A percentile compares a stretch with the other conserved stretches of the same genome.
These are phyloP conservation scores for Sebastolobus altivelis DNA, from an alignment of 2,797 vertebrate species.

Conservation along the genomic window DNA sequence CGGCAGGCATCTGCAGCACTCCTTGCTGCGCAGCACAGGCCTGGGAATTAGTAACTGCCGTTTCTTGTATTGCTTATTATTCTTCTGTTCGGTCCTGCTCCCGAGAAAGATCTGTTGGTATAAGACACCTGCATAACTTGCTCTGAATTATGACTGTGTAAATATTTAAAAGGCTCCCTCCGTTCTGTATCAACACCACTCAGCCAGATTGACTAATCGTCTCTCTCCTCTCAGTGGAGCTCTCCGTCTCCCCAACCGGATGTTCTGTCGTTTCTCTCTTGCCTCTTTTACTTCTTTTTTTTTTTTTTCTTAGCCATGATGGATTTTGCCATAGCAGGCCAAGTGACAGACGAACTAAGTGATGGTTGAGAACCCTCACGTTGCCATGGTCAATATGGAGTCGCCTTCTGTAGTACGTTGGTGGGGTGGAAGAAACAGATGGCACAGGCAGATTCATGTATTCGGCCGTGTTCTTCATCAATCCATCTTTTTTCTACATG, in stretches of 20 bases:
- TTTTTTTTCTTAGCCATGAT: slow-evolving; percentile 47
- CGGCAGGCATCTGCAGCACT: slow-evolving; percentile 50
- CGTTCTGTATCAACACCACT: slow-evolving; percentile 79
- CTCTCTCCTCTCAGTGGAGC: slow-evolving; percentile 63
- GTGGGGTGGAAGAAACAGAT: slow-evolving; percentile 76
- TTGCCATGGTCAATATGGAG: slow-evolving; percentile 73
- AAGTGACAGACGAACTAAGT: slow-evolving; percentile 57
- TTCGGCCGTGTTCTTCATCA: slow-evolving; percentile 74
- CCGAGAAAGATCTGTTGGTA: slow-evolving; percentile 61
- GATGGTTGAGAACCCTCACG: slow-evolving; percentile 64
- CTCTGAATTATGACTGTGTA: slow-evolving; percentile 81
- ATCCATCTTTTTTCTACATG: slow-evolving; percentile 68
- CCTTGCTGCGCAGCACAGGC: slow-evolving; percentile 33
- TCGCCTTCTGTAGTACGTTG: slow-evolving; percentile 69
- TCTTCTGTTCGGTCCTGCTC: slow-evolving; percentile 56
- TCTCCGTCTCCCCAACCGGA: slow-evolving; percentile 64
- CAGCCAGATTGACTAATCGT: slow-evolving; percentile 83
- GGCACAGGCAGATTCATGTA: slow-evolving; percentile 69
- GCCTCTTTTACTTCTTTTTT: slow-evolving; percentile 32
- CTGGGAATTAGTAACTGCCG: slow-evolving; percentile 50
- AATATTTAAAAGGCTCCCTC: slow-evolving; percentile 85
- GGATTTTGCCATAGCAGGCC: slow-evolving; percentile 64
- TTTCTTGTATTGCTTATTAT: slow-evolving; percentile 53
- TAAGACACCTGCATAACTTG: slow-evolving; percentile 74
- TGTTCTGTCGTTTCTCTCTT: slow-evolving; percentile 56